These are phyloP conservation scores for Neelides folsomi DNA, from an alignment of 2,888 invertebrate genomes.

Conservation along the genomic window DNA sequence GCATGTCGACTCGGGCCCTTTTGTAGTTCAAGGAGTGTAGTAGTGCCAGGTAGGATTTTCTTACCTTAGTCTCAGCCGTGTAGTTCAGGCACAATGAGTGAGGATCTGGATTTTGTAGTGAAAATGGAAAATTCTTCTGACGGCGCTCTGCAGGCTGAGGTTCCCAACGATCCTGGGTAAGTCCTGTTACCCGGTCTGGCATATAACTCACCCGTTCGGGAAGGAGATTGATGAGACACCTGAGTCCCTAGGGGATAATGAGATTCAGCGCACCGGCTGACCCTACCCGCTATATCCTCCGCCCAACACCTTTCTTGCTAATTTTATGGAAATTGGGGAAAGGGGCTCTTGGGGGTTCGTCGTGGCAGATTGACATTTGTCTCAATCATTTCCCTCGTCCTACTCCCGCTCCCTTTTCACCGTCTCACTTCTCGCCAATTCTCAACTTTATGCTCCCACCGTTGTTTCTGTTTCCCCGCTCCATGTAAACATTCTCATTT, in stretches of 20 bases:
- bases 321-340: not conserved
- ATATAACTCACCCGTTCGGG: not conserved
- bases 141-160: conserved; percentile 72
- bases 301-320: conserved; percentile 7
- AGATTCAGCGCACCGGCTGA: conserved; percentile 36
- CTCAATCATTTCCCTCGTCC: too few relatives aligned
- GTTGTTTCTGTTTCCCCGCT: too few relatives aligned
- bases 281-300: conserved; percentile 3
- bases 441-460: too few relatives aligned
- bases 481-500: too few relatives aligned
- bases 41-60: conserved; percentile 10
- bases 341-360: not conserved
- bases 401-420: too few relatives aligned
- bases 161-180: conserved; percentile 90
- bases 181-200: conserved; percentile 30
- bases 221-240: not conserved
- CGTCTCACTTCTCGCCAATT: too few relatives aligned
- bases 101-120: conserved; percentile 34
- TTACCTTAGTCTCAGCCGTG: conserved; percentile 8
- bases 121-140: conserved; percentile 34
- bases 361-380: too few relatives aligned
- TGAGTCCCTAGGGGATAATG: conserved; percentile 4
- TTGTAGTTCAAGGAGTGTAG: conserved; percentile 33
- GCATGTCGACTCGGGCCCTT: conserved; percentile 29
- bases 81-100: conserved; percentile 25